Evolutionary conservation across 2,797 vertebrate species (phyloP).

Genomic region (Enteromius treurensis): DNA sequence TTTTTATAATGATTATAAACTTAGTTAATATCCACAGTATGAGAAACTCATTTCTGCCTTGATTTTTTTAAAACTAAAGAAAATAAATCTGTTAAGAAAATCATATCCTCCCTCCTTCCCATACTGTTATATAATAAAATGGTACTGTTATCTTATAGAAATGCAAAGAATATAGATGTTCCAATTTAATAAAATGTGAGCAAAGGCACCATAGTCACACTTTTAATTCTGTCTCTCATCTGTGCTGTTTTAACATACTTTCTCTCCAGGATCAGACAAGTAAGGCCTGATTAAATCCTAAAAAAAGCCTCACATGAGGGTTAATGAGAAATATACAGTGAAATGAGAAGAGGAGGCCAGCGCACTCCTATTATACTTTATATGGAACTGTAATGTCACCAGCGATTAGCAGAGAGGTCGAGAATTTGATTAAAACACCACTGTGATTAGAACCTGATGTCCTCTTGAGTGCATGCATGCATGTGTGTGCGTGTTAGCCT

Average conservation of each 20-base stretch:
- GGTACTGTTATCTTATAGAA: not conserved
- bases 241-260: slow-evolving; percentile 17
- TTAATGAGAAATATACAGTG: slow-evolving; percentile 45
- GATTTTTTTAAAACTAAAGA: not conserved
- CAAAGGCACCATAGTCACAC: not conserved
- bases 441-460: slow-evolving; percentile 40
- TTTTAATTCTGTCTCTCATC: slow-evolving; percentile 19
- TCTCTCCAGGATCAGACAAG: slow-evolving; percentile 14
- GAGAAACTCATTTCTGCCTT: not conserved
- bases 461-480: slow-evolving; percentile 16
- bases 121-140: not conserved
- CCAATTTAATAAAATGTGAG: not conserved
- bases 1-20: not conserved
- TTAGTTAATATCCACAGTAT: not conserved
- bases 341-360: slow-evolving; percentile 39
- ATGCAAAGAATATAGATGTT: slow-evolving; percentile 1
- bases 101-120: not conserved
- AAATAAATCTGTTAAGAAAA: not conserved
- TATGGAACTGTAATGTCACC: slow-evolving; percentile 46
- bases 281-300: slow-evolving; percentile 53
- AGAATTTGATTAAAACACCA: slow-evolving; percentile 51
- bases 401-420: slow-evolving; percentile 45
- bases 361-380: slow-evolving; percentile 29
- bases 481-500: slow-evolving; percentile 49
- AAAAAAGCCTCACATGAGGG: slow-evolving; percentile 49